phyloP scores from a whole-genome alignment of 2,113 vertebrate species.

The Apodemus sylvaticus region DNA sequence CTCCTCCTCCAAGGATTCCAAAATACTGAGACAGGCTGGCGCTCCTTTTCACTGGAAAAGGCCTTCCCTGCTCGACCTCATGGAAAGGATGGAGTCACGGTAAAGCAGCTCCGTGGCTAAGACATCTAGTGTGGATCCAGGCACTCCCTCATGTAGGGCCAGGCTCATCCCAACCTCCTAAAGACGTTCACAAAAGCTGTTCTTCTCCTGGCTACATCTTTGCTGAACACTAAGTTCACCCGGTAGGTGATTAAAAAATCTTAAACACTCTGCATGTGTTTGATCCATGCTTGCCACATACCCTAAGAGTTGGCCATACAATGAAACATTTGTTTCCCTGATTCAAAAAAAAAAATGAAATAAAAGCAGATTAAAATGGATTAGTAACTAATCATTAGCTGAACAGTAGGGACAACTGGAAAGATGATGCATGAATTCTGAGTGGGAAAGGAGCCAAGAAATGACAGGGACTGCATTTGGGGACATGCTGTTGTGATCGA shows the following conservation, averaged over 20 bases:
- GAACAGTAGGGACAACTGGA: neutral
- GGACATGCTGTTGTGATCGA: neutral
- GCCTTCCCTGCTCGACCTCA: constrained; percentile 14
- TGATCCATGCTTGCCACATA: neutral
- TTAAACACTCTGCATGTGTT: neutral
- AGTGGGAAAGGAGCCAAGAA: neutral
- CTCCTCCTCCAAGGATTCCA: constrained; percentile 65
- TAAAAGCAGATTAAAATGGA: constrained; percentile 42
- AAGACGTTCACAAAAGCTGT: neutral
- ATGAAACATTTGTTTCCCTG: constrained; percentile 51
- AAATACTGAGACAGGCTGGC: too few species aligned
- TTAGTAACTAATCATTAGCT: constrained; percentile 49
- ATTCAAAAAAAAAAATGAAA: constrained; percentile 1
- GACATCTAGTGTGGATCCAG: neutral
- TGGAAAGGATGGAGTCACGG: neutral
- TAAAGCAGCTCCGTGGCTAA: neutral
- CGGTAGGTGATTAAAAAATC: constrained; percentile 11
- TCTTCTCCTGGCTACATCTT: neutral
- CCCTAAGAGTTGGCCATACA: constrained; percentile 12
- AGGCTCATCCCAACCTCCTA: neutral
- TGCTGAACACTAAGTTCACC: neutral
- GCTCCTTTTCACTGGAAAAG: constrained; percentile 48
- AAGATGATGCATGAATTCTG: neutral
- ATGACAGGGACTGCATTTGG: neutral
- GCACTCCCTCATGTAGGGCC: too few species aligned